Conservation (phyloP, 2,797 vertebrate species). For the Odontamblyopus rebecca region DNA sequence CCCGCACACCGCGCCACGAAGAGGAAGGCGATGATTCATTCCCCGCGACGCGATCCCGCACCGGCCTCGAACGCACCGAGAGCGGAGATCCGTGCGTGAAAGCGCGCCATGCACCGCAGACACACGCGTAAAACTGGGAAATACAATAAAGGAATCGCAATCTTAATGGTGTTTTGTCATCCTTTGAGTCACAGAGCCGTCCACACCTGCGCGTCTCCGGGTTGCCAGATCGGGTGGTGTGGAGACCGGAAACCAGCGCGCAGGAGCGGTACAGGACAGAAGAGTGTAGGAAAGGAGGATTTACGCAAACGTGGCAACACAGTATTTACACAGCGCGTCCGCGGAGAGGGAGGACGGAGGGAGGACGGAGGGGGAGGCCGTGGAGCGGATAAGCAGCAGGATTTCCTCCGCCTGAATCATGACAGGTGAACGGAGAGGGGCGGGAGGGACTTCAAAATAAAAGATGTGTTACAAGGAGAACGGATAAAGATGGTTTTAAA, state of each 20-base stretch:
- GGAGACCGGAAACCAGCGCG: background rate
- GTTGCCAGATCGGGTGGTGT: conserved; percentile 32
- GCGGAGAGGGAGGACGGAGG: background rate
- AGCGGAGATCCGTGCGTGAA: conserved; percentile 20
- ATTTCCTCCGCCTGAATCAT: background rate
- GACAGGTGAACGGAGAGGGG: conserved; percentile 29
- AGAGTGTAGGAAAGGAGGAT: background rate
- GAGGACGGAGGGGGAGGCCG: background rate
- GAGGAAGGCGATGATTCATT: conserved; percentile 68
- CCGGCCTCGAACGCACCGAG: conserved; percentile 23
- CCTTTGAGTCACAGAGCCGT: conserved; percentile 17
- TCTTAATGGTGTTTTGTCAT: background rate
- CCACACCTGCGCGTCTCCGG: background rate
- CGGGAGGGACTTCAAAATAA: conserved; percentile 16
- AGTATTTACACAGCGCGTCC: conserved; percentile 9
- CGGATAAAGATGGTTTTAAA: too few species aligned
- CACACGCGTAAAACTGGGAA: background rate
- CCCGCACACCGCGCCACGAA: conserved; percentile 8
- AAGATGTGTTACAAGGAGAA: too few species aligned
- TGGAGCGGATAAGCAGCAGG: background rate
- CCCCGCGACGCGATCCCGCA: conserved; percentile 51
- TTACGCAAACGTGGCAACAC: conserved; percentile 50
- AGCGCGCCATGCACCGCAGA: background rate
- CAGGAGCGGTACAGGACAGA: accelerated
- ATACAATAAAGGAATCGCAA: background rate